Evolutionary conservation across 2,113 vertebrate species (phyloP).

Genomic region (Colaptes auratus): DNA sequence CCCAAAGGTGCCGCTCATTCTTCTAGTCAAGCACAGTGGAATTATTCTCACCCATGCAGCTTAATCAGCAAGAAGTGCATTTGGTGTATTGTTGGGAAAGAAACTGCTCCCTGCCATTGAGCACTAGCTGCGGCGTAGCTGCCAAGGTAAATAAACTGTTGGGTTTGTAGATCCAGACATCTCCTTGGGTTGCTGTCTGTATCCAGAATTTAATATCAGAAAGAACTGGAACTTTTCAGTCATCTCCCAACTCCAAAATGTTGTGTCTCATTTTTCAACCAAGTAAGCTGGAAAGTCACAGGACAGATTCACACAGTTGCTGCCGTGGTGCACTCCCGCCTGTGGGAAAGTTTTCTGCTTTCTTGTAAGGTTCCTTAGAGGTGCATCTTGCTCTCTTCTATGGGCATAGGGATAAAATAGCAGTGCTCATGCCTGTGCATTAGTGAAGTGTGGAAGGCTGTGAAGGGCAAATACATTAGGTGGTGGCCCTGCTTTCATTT

Average conservation of each 20-base stretch:
- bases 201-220: neutral
- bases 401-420: neutral
- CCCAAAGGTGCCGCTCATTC: conserved; percentile 31
- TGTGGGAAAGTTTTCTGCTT: neutral
- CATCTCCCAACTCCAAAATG: neutral
- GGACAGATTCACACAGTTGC: neutral
- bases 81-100: neutral
- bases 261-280: fast-evolving
- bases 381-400: neutral
- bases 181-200: neutral
- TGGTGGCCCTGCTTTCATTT: neutral
- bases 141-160: neutral
- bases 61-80: neutral
- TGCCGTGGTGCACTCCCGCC: neutral
- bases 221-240: neutral
- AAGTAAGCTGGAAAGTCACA: neutral
- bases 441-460: neutral
- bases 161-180: neutral
- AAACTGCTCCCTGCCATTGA: neutral
- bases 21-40: neutral
- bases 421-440: neutral
- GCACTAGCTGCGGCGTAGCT: neutral
- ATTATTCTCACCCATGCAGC: neutral
- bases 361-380: neutral
- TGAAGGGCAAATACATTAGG: neutral